These are phyloP conservation scores for Lochmaea capreae DNA, from an alignment of 2,888 invertebrate genomes.

Conservation along the genomic window DNA sequence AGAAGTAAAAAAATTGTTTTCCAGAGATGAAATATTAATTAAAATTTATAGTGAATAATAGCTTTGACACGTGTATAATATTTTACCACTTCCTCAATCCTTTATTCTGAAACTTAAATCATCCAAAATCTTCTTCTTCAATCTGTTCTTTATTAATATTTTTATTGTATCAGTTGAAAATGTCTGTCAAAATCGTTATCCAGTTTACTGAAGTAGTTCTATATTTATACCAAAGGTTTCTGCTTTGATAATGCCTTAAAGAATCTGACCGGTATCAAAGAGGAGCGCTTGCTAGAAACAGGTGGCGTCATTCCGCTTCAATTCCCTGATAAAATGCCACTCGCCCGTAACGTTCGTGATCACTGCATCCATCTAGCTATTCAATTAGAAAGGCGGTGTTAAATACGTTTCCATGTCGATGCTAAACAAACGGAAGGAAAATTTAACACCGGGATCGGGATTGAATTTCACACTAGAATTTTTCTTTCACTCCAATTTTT, in stretches of 20 bases:
- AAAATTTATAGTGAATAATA: no score
- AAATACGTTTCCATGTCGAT: constrained; percentile 32
- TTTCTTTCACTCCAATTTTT: no score
- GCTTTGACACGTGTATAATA: no score
- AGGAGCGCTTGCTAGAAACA: constrained; percentile 35
- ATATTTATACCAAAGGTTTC: neutral
- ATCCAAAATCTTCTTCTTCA: no score
- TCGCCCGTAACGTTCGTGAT: constrained; percentile 40
- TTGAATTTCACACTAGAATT: neutral
- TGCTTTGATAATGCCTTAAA: neutral
- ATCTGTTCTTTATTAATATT: no score
- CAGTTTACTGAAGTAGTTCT: neutral
- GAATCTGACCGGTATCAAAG: constrained; percentile 19
- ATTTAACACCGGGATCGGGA: constrained; percentile 21
- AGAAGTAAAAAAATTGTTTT: no score
- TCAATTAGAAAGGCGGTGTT: constrained; percentile 37
- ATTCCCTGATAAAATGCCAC: constrained; percentile 42
- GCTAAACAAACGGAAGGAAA: constrained; percentile 28
- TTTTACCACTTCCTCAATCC: no score
- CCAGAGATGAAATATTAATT: no score
- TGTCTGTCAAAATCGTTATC: no score
- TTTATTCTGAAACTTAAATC: no score
- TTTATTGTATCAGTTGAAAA: no score
- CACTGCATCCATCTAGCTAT: constrained; percentile 37
- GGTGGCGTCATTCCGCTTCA: constrained; percentile 39